phyloP scores from a whole-genome alignment of 1,140 invertebrate genomes.

The Drosophila mauritiana region DNA sequence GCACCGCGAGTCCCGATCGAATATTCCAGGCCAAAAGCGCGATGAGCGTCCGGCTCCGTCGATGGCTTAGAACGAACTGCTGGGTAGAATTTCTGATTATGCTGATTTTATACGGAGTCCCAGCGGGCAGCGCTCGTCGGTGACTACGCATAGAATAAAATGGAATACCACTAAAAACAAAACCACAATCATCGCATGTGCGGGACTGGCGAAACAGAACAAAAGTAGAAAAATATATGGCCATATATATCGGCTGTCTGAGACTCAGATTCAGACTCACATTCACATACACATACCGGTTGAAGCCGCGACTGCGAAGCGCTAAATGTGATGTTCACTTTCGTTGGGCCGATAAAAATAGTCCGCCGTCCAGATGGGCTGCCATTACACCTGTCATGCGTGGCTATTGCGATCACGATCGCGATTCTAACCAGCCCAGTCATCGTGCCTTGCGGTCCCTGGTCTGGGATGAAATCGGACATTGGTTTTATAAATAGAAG shows the following conservation, averaged over 20 bases:
- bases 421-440: conserved; percentile 33
- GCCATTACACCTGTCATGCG: conserved; percentile 55
- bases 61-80: conserved; percentile 77
- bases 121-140: conserved; percentile 22
- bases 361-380: conserved; percentile 21
- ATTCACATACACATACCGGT: conserved; percentile 13
- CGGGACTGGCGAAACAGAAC: conserved; percentile 74
- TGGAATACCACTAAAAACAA: conserved; percentile 66
- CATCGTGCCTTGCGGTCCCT: conserved; percentile 22
- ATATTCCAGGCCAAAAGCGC: conserved; percentile 35
- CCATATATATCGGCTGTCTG: conserved; percentile 54
- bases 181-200: conserved; percentile 47
- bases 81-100: conserved; percentile 80
- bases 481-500: conserved; percentile 47
- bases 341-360: conserved; percentile 75
- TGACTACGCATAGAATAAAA: conserved; percentile 74
- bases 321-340: conserved; percentile 71
- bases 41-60: conserved; percentile 63
- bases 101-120: conserved; percentile 78
- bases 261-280: not conserved
- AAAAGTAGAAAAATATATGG: conserved; percentile 52
- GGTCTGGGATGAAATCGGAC: conserved; percentile 38
- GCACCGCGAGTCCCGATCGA: conserved; percentile 9
- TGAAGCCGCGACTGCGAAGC: conserved; percentile 32
- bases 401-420: conserved; percentile 10